Evolutionary conservation across 2,113 vertebrate species (phyloP).

Genomic region (Halichoeres trimaculatus): DNA sequence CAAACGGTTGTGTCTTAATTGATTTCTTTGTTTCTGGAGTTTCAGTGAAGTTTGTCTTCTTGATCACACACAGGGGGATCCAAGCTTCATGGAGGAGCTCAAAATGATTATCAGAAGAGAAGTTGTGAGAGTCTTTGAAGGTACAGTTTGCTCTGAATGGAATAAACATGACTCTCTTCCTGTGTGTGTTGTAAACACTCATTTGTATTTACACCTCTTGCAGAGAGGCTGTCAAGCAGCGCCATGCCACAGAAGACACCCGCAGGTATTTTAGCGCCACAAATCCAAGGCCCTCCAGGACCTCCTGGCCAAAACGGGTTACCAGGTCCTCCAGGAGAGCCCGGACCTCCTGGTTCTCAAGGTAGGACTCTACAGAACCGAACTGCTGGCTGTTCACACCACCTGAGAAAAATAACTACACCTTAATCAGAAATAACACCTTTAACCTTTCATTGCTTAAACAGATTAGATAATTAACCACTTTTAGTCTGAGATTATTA

Average conservation of each 20-base stretch:
- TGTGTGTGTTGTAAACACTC: neutral
- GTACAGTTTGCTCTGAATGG: slow-evolving; percentile 71
- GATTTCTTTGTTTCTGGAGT: slow-evolving; percentile 43
- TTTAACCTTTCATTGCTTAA: slow-evolving; percentile 19
- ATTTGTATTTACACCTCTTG: neutral
- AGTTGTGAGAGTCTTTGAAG: slow-evolving; percentile 93
- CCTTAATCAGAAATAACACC: slow-evolving; percentile 36
- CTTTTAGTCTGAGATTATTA: slow-evolving; percentile 8
- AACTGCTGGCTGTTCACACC: slow-evolving; percentile 26
- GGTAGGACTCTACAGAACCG: slow-evolving; percentile 82
- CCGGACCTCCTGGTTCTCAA: slow-evolving; percentile 88
- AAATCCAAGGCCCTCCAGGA: slow-evolving; percentile 89
- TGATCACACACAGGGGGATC: slow-evolving; percentile 82
- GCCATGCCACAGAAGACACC: slow-evolving; percentile 87
- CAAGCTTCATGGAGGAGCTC: slow-evolving; percentile 90
- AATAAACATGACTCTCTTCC: neutral
- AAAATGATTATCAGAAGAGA: slow-evolving; percentile 91
- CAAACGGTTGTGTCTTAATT: slow-evolving; percentile 41
- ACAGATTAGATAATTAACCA: slow-evolving; percentile 30
- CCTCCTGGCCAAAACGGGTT: slow-evolving; percentile 91
- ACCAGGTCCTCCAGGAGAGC: slow-evolving; percentile 91
- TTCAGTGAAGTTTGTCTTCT: slow-evolving; percentile 42
- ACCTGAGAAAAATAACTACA: slow-evolving; percentile 25
- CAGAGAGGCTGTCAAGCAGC: slow-evolving; percentile 85
- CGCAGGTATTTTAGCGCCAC: slow-evolving; percentile 90